Percentiles rank a stretch among this genome's conserved stretches.
Conservation (phyloP, 64 coral and sea anemone species). For the Dendronephthya gigantea region DNA sequence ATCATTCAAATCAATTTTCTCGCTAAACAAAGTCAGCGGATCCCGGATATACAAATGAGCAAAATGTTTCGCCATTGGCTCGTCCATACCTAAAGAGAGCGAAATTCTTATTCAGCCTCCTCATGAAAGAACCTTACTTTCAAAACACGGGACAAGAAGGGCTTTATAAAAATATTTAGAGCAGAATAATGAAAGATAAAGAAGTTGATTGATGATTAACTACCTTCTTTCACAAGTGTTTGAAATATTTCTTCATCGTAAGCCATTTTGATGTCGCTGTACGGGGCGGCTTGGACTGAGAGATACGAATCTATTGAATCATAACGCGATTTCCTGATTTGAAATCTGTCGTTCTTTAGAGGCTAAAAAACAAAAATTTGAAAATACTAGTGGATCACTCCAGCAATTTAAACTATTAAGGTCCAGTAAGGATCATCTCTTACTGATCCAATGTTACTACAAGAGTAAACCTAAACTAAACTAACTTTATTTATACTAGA, state of each 20-base stretch:
- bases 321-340: conserved; percentile 87
- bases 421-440: too few species aligned
- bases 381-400: too few species aligned
- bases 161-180: not conserved
- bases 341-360: conserved; percentile 76
- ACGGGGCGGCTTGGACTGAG: conserved; percentile 64
- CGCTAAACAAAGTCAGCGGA: conserved; percentile 67
- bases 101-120: too few species aligned
- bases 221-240: conserved; percentile 54
- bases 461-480: too few species aligned
- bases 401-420: too few species aligned
- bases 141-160: too few species aligned
- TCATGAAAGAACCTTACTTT: too few species aligned
- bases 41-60: conserved; percentile 89
- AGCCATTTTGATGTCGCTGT: conserved; percentile 66
- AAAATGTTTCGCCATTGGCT: conserved; percentile 72
- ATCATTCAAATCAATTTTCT: conserved; percentile 77
- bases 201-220: not conserved
- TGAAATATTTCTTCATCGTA: conserved; percentile 73
- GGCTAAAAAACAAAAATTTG: conserved; percentile 73
- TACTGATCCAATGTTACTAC: too few species aligned
- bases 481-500: not conserved
- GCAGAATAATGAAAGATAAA: not conserved
- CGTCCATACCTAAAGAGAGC: conserved; percentile 49
- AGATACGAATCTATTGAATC: conserved; percentile 94